Evolutionary conservation across 2,888 invertebrate genomes (phyloP), one percentile per base, ranked within the genome.

Genomic region (Aelia acuminata): DNA sequence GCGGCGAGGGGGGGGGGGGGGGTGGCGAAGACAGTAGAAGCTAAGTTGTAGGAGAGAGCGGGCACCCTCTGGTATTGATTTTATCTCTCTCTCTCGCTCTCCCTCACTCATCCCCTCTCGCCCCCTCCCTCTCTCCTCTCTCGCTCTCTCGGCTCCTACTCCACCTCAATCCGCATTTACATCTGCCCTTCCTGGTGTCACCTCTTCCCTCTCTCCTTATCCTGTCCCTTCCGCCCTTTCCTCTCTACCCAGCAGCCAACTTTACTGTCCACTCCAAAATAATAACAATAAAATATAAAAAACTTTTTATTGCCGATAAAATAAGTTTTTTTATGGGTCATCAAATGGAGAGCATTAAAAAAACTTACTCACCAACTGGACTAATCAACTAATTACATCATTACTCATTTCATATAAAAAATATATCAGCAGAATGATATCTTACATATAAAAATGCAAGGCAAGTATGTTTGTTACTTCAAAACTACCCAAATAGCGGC

Each of bases 1-100:
- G 43, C 7, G 43, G 43, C 7, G 43, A 43, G 43, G 43, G 10
- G 10, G 43, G 43, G 43, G 43, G 43, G 43, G 43, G 57, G 84
- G 39, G 20, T 22, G 43, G 43, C 10, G 84, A 50, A 50, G 75
- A 75, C 87, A 87, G 75, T 31, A 20, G 75, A 50, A 70, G 39
- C 87, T 75, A 87, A 87, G 87, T 20, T n/a, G 20, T 22, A 35
- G 50, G 35, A 13, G 43, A 47, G 85, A 47, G 88, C 48, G 89
- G 84, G 39, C 35, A 63, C 87, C 84, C 89, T 89, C 63, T 84
- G 84, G 84, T 84, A 87, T 84, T 63, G 63, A 85, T 88, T 87
- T 87, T 87, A 80, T 87, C 75, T 87, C 87, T 80, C 87, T 87
- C 31, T 26, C n/a, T n/a, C n/a, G n/a, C n/a, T n/a, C n/a, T n/a